A percentile compares a stretch with the other conserved stretches of the same genome.
Conservation (phyloP, 2,797 vertebrate species). For the Hoplostethus atlanticus region DNA sequence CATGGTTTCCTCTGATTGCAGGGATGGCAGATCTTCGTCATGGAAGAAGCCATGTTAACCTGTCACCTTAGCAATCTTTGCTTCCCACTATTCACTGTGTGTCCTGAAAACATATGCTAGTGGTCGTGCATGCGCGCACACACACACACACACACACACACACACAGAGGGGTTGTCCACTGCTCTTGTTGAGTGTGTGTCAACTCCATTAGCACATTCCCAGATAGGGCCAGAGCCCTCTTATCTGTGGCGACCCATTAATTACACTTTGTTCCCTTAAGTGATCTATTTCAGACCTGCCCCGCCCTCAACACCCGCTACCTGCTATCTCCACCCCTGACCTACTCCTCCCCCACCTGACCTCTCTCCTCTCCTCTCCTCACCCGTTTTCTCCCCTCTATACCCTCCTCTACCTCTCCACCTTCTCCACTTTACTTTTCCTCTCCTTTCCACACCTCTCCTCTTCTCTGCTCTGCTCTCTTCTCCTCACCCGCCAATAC, state of each 20-base stretch:
- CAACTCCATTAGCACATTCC: constrained; percentile 90
- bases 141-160: constrained; percentile 33
- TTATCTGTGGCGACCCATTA: constrained; percentile 89
- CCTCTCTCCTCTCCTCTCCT: constrained; percentile 41
- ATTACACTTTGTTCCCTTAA: constrained; percentile 92
- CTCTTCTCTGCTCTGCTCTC: background rate
- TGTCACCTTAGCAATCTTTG: constrained; percentile 64
- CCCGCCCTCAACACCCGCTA: constrained; percentile 82
- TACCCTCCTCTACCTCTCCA: background rate
- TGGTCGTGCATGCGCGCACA: constrained; percentile 7
- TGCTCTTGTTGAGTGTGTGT: constrained; percentile 85
- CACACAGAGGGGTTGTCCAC: constrained; percentile 69
- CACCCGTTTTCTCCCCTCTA: constrained; percentile 3
- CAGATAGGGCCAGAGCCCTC: constrained; percentile 86
- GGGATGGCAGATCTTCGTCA: constrained; percentile 65
- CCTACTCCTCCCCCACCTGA: constrained; percentile 73
- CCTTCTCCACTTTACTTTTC: background rate
- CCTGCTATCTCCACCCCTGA: constrained; percentile 75
- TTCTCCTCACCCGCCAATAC: constrained; percentile 3
- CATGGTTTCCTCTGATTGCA: constrained; percentile 71
- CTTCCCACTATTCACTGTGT: constrained; percentile 62
- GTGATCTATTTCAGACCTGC: constrained; percentile 89
- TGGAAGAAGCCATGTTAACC: constrained; percentile 70
- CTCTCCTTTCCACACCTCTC: constrained; percentile 9
- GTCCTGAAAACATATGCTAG: constrained; percentile 56